phyloP scores from a whole-genome alignment of 2,888 invertebrate genomes.

The Cantharis lateralis region DNA sequence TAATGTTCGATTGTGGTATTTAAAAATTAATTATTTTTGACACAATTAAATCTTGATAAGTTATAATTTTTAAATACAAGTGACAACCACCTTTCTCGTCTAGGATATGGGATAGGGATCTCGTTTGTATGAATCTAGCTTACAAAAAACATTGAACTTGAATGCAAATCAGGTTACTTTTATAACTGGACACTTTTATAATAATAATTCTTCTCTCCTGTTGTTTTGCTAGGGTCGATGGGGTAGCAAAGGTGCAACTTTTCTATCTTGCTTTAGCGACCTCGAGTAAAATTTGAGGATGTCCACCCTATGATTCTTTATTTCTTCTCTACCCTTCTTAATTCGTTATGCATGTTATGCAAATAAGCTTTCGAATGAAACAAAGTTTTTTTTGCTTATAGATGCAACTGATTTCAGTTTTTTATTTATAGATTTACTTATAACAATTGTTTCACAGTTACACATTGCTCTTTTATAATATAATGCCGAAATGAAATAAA shows the following conservation, averaged over 20 bases:
- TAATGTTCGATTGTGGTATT: not conserved
- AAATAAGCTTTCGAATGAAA: conserved; percentile 41
- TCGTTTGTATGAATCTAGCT: conserved; percentile 26
- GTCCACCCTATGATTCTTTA: conserved; percentile 34
- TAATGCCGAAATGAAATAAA: conserved; percentile 36
- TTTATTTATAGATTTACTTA: conserved; percentile 38
- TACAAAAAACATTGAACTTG: conserved; percentile 16
- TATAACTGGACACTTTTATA: conserved; percentile 39
- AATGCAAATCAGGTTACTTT: conserved; percentile 30
- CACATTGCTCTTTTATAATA: conserved; percentile 38
- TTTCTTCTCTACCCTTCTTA: conserved; percentile 36
- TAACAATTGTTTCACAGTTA: conserved; percentile 44
- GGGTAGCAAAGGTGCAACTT: conserved; percentile 25
- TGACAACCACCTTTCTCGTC: conserved; percentile 28
- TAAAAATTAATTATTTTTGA: not conserved
- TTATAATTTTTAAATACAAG: conserved; percentile 5
- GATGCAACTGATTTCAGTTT: conserved; percentile 45
- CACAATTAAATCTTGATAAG: not conserved
- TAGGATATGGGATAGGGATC: conserved; percentile 16
- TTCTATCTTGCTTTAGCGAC: conserved; percentile 30
- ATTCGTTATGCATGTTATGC: conserved; percentile 49
- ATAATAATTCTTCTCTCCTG: conserved; percentile 33
- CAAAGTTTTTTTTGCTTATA: conserved; percentile 42
- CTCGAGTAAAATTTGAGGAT: conserved; percentile 26
- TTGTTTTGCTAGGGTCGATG: conserved; percentile 34